Conservation (phyloP, 2,888 invertebrate species). For the Philhelius pedissequus region DNA sequence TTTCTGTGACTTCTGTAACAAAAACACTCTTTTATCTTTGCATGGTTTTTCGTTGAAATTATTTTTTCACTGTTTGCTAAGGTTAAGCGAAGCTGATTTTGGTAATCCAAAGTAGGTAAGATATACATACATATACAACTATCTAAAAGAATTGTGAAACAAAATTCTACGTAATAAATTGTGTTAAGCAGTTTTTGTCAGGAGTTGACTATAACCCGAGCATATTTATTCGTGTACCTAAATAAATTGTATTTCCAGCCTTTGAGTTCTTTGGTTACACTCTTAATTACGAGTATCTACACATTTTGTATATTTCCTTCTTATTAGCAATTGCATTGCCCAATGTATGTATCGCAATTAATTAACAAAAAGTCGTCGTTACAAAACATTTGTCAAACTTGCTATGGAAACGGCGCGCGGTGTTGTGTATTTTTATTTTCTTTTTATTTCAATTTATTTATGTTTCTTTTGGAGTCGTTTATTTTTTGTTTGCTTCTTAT, state of each 20-base stretch:
- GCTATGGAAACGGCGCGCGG: conserved; percentile 1
- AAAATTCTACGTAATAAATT: too few species aligned
- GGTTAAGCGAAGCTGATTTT: too few species aligned
- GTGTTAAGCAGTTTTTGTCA: too few species aligned
- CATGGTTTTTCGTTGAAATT: too few species aligned
- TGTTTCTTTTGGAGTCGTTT: neutral
- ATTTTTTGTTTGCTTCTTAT: neutral
- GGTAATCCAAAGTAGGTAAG: too few species aligned
- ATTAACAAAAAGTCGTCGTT: conserved; percentile 35
- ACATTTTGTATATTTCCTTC: conserved; percentile 13
- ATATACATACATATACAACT: too few species aligned
- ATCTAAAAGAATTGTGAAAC: too few species aligned
- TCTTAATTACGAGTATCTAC: neutral
- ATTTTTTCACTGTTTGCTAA: too few species aligned
- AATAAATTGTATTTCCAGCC: neutral
- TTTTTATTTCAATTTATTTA: conserved; percentile 2
- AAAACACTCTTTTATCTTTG: too few species aligned
- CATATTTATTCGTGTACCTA: too few species aligned
- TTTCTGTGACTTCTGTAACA: too few species aligned
- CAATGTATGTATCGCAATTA: conserved; percentile 50
- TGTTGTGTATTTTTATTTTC: neutral
- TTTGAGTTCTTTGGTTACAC: neutral
- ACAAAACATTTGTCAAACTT: conserved; percentile 38
- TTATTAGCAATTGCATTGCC: conserved; percentile 21
- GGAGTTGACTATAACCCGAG: too few species aligned